Conservation (phyloP, 1,140 invertebrate genomes). For the Drosophila guanche region DNA sequence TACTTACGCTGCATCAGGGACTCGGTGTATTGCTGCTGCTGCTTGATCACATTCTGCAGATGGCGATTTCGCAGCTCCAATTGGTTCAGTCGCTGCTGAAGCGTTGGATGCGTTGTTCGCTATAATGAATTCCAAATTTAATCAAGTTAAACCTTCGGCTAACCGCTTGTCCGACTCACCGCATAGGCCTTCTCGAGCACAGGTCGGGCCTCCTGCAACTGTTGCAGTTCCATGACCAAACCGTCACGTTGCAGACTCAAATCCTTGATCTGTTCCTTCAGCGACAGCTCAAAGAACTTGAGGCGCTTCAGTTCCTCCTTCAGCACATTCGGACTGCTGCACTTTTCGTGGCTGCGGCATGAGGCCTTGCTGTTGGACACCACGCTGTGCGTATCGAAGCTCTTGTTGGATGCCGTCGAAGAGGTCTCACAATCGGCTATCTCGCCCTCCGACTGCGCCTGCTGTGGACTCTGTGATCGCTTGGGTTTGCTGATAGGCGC, state of each 20-base stretch:
- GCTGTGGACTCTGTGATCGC: slow-evolving; percentile 38
- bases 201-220: slow-evolving; percentile 84
- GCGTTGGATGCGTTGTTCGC: slow-evolving; percentile 79
- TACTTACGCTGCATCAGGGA: slow-evolving; percentile 88
- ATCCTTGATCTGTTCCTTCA: slow-evolving; percentile 84
- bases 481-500: slow-evolving; percentile 82
- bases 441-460: slow-evolving; percentile 57
- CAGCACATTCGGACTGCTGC: slow-evolving; percentile 65
- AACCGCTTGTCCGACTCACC: slow-evolving; percentile 45
- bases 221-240: slow-evolving; percentile 84
- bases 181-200: slow-evolving; percentile 83
- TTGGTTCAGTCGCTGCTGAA: slow-evolving; percentile 79
- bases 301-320: slow-evolving; percentile 83
- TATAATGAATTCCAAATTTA: slow-evolving; percentile 8
- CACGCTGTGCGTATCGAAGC: slow-evolving; percentile 72
- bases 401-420: slow-evolving; percentile 78
- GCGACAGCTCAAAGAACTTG: slow-evolving; percentile 83
- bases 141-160: too few relatives aligned
- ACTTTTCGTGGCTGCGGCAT: slow-evolving; percentile 64
- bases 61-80: slow-evolving; percentile 87
- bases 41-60: slow-evolving; percentile 86
- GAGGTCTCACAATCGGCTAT: slow-evolving; percentile 77
- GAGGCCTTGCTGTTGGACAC: slow-evolving; percentile 72
- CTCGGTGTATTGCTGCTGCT: slow-evolving; percentile 87
- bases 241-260: slow-evolving; percentile 84